Conservation (phyloP, 2,888 invertebrate species). For the Mythimna albipuncta region DNA sequence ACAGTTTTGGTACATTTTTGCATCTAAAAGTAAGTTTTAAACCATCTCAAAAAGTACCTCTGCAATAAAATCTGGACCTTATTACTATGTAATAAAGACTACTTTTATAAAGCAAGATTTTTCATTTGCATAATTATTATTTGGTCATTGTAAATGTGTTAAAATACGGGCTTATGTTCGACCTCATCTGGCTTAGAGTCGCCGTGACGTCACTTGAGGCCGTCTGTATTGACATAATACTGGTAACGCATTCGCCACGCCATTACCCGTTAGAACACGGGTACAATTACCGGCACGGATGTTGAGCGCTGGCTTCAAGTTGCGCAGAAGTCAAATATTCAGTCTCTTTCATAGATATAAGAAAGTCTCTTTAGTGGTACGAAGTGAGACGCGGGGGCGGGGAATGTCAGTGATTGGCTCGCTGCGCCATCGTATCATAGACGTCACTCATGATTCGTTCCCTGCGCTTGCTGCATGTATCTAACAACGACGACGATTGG, state of each 20-base stretch:
- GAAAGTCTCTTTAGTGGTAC: too few relatives aligned
- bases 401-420: too few relatives aligned
- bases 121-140: conserved; percentile 40
- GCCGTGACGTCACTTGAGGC: conserved; percentile 46
- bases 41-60: conserved; percentile 1
- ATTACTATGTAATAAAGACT: conserved; percentile 11
- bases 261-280: background rate
- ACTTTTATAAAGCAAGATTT: conserved; percentile 11
- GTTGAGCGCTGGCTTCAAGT: too few relatives aligned
- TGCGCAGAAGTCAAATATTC: too few relatives aligned
- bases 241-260: conserved; percentile 22
- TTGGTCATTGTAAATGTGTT: conserved; percentile 24
- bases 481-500: too few relatives aligned
- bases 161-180: conserved; percentile 34
- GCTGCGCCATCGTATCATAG: too few relatives aligned
- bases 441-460: too few relatives aligned
- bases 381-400: too few relatives aligned
- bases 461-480: too few relatives aligned
- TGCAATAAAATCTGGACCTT: conserved; percentile 37
- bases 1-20: background rate
- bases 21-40: background rate
- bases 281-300: background rate
- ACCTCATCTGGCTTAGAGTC: conserved; percentile 36
- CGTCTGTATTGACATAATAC: conserved; percentile 32
- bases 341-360: too few relatives aligned